Evolutionary conservation across 2,113 vertebrate genomes (phyloP).

Genomic region (Larimichthys polyactis): DNA sequence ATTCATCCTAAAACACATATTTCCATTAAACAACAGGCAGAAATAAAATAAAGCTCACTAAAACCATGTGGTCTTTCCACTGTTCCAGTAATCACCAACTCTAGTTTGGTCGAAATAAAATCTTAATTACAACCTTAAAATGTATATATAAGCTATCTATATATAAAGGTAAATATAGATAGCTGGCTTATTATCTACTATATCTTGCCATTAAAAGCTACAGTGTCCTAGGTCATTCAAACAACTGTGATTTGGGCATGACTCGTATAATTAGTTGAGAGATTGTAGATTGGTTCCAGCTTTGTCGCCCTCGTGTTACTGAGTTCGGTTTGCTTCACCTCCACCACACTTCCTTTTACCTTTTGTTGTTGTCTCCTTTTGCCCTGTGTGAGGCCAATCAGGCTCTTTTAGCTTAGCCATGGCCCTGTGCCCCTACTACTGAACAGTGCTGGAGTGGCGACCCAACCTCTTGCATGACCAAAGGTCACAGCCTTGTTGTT

Average conservation of each 20-base stretch:
- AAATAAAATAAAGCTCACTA: too few relatives aligned
- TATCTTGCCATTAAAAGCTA: not conserved
- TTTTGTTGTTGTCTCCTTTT: slow-evolving; percentile 24
- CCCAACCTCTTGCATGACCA: slow-evolving; percentile 11
- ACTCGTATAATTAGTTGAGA: not conserved
- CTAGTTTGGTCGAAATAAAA: too few relatives aligned
- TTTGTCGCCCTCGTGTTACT: not conserved
- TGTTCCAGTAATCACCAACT: too few relatives aligned
- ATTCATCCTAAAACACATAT: too few relatives aligned
- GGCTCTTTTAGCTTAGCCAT: slow-evolving; percentile 25
- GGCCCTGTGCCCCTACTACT: not conserved
- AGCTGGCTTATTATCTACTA: not conserved
- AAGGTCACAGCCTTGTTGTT: slow-evolving; percentile 28
- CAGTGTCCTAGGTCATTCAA: not conserved
- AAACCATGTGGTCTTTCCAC: too few relatives aligned
- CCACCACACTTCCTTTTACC: not conserved
- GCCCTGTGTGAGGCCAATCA: slow-evolving; percentile 37
- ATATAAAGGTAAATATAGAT: too few relatives aligned
- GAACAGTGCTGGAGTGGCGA: slow-evolving; percentile 7
- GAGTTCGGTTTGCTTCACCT: not conserved
- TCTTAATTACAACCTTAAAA: too few relatives aligned
- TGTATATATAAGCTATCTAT: too few relatives aligned
- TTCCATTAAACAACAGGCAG: too few relatives aligned
- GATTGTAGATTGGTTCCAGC: not conserved
- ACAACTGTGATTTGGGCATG: not conserved